phyloP scores from a whole-genome alignment of 2,888 invertebrate species.

The Agrochola lychnidis region DNA sequence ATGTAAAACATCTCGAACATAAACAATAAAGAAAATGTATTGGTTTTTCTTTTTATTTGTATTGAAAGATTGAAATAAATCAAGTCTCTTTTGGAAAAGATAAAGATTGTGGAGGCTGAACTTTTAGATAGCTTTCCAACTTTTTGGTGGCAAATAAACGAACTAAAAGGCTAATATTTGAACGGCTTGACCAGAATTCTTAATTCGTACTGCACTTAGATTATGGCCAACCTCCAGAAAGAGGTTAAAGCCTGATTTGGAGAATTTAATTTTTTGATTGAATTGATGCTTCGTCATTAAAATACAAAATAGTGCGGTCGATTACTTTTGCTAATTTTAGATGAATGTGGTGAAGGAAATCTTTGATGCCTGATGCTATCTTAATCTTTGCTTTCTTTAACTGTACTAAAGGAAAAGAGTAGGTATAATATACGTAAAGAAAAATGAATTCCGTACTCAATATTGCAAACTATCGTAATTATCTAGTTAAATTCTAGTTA shows the following conservation, averaged over 20 bases:
- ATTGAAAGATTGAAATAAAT: slow-evolving; percentile 46
- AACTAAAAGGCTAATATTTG: slow-evolving; percentile 21
- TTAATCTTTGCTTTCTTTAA: neutral
- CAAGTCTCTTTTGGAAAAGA: slow-evolving; percentile 34
- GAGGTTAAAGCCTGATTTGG: neutral
- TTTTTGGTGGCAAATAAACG: slow-evolving; percentile 12
- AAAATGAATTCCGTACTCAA: neutral
- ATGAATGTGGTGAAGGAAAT: neutral
- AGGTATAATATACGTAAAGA: too few relatives aligned
- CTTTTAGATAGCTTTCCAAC: slow-evolving; percentile 41
- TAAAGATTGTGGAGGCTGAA: slow-evolving; percentile 22
- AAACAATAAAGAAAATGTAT: slow-evolving; percentile 44
- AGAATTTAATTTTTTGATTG: too few relatives aligned
- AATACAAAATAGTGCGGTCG: neutral
- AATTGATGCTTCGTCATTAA: neutral
- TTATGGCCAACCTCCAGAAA: slow-evolving; percentile 6
- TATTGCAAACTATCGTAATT: slow-evolving; percentile 32
- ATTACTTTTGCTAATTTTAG: neutral
- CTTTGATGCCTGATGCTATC: neutral
- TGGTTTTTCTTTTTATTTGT: slow-evolving; percentile 48
- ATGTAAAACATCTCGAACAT: slow-evolving; percentile 45
- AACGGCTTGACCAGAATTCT: slow-evolving; percentile 32
- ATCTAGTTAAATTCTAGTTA: slow-evolving; percentile 27
- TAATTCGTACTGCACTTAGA: slow-evolving; percentile 32
- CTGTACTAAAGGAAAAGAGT: neutral